Conservation (phyloP, 2,797 vertebrate genomes). For the Lepilemur septentrionalis region DNA sequence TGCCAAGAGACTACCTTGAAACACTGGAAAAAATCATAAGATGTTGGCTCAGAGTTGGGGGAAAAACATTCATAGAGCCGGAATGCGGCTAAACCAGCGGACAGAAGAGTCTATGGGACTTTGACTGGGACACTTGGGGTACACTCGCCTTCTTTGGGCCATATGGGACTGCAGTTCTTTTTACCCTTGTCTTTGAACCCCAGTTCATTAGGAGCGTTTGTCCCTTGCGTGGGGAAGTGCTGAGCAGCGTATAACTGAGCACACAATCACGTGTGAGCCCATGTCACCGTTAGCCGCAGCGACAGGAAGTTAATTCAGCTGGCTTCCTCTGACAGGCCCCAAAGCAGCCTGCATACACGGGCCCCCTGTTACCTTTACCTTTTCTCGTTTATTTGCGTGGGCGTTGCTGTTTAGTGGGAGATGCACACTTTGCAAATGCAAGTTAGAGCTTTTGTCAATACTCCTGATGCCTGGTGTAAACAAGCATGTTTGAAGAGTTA, state of each 20-base stretch:
- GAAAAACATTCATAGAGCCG: not conserved
- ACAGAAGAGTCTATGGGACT: fast-evolving
- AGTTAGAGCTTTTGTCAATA: not conserved
- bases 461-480: not conserved
- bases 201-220: fast-evolving
- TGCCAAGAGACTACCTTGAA: not conserved
- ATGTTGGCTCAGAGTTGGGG: not conserved
- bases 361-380: not conserved
- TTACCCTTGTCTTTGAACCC: not conserved
- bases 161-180: not conserved
- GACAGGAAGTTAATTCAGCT: not conserved
- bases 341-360: not conserved
- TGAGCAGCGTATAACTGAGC: not conserved
- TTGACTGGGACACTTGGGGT: not conserved
- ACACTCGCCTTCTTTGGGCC: not conserved
- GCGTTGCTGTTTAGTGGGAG: not conserved
- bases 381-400: not conserved
- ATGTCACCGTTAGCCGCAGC: fast-evolving
- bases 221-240: not conserved
- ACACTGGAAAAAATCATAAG: not conserved
- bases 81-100: too few species aligned
- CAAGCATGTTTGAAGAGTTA: not conserved
- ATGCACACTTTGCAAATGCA: not conserved
- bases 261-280: fast-evolving
- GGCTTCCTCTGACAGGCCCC: not conserved